phyloP scores from a whole-genome alignment of 2,888 invertebrate species.

The Cosmopolites sordidus region DNA sequence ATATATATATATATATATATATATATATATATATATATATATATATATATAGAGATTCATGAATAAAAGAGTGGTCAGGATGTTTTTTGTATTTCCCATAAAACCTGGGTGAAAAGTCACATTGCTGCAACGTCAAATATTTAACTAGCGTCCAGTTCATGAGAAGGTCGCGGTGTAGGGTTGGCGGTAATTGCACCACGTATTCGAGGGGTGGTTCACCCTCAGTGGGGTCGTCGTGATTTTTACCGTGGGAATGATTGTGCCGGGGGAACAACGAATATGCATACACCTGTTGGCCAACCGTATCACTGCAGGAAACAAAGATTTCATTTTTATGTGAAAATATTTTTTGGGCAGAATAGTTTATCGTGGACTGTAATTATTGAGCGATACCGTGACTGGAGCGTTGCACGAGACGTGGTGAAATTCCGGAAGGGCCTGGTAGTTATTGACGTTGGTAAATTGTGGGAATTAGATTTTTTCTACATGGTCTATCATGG shows the following conservation, averaged over 20 bases:
- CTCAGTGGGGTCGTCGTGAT: slow-evolving; percentile 38
- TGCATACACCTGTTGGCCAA: slow-evolving; percentile 34
- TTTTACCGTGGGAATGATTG: slow-evolving; percentile 40
- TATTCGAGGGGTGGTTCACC: slow-evolving; percentile 30
- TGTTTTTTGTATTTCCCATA: too few relatives aligned
- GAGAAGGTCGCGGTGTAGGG: slow-evolving; percentile 24
- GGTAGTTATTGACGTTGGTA: not conserved
- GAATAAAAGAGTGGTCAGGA: too few relatives aligned
- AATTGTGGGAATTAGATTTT: not conserved
- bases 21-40: too few relatives aligned
- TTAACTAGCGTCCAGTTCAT: slow-evolving; percentile 7
- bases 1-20: too few relatives aligned
- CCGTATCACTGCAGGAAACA: slow-evolving; percentile 29
- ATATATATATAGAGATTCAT: too few relatives aligned
- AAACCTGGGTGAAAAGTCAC: too few relatives aligned
- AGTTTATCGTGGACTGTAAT: not conserved
- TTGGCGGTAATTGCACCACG: slow-evolving; percentile 31
- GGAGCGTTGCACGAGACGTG: not conserved
- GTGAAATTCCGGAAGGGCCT: not conserved
- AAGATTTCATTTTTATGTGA: slow-evolving; percentile 20
- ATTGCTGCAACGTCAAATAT: too few relatives aligned
- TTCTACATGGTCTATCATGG: too few relatives aligned
- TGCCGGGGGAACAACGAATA: slow-evolving; percentile 30
- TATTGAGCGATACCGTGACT: not conserved
- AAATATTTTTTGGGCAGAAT: not conserved